These are phyloP conservation scores for Lytechinus pictus DNA, from an alignment of 35 echinoderm and acorn worm species.

Conservation along the genomic window DNA sequence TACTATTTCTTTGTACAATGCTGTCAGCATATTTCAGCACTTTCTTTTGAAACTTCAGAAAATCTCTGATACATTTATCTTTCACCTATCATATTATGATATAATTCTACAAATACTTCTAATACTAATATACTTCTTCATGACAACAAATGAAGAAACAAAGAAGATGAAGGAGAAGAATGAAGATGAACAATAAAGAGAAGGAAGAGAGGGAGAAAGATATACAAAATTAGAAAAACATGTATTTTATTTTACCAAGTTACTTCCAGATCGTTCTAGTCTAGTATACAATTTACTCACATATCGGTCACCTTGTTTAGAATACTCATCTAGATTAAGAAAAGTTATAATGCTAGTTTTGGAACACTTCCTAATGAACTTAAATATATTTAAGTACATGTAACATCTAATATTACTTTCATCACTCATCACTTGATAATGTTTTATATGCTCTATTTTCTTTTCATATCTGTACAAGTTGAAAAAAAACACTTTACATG, in stretches of 20 bases:
- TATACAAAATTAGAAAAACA: not conserved
- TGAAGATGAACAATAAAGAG: too few species aligned
- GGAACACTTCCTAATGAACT: not conserved
- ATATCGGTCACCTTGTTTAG: not conserved
- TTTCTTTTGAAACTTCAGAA: not conserved
- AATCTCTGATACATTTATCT: not conserved
- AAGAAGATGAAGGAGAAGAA: too few species aligned
- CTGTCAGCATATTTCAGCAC: not conserved
- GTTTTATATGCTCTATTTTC: not conserved
- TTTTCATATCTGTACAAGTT: constrained; percentile 17
- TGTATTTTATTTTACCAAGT: not conserved
- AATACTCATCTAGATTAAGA: not conserved
- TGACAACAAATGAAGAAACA: too few species aligned
- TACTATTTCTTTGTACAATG: constrained; percentile 36
- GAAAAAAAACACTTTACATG: not conserved
- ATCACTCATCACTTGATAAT: not conserved
- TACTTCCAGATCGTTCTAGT: not conserved
- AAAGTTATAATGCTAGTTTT: not conserved
- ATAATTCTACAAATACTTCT: not conserved
- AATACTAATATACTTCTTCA: not conserved
- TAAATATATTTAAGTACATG: not conserved
- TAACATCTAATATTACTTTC: not conserved
- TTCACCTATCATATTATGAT: not conserved
- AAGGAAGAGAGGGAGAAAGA: too few species aligned
- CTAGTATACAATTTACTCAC: not conserved